Evolutionary conservation across 2,888 invertebrate genomes (phyloP).

Genomic region (Gryllus longicercus): DNA sequence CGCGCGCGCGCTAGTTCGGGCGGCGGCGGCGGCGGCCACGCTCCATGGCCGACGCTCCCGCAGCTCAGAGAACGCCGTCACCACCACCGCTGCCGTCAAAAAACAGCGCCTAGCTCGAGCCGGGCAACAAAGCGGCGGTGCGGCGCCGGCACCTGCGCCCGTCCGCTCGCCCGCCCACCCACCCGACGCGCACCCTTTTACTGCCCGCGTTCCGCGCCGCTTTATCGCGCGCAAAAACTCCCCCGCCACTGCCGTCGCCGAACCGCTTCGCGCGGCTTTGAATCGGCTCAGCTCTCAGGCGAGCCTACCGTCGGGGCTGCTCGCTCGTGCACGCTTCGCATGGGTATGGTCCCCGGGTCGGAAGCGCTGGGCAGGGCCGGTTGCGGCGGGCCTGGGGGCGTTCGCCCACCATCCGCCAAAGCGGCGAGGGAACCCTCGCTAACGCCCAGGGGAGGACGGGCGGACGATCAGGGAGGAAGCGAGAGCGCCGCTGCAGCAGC

Average conservation of each 20-base stretch:
- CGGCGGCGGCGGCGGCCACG: not conserved
- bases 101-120: not conserved
- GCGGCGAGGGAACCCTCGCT: too few species aligned
- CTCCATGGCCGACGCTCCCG: too few species aligned
- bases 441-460: too few species aligned
- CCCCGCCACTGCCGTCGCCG: not conserved
- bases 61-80: not conserved
- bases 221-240: conserved; percentile 6
- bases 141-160: not conserved
- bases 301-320: too few species aligned
- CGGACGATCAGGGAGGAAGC: too few species aligned
- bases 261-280: not conserved
- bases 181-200: not conserved
- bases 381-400: too few species aligned
- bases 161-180: not conserved
- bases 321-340: too few species aligned
- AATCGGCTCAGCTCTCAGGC: too few species aligned
- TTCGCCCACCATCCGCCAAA: too few species aligned
- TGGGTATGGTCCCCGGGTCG: too few species aligned
- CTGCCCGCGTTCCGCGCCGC: not conserved
- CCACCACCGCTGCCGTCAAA: not conserved
- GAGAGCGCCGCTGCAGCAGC: not conserved
- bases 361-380: too few species aligned
- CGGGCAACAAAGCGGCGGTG: not conserved
- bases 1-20: not conserved